Conservation (phyloP, 2,888 invertebrate genomes). For the Agrotis ipsilon region DNA sequence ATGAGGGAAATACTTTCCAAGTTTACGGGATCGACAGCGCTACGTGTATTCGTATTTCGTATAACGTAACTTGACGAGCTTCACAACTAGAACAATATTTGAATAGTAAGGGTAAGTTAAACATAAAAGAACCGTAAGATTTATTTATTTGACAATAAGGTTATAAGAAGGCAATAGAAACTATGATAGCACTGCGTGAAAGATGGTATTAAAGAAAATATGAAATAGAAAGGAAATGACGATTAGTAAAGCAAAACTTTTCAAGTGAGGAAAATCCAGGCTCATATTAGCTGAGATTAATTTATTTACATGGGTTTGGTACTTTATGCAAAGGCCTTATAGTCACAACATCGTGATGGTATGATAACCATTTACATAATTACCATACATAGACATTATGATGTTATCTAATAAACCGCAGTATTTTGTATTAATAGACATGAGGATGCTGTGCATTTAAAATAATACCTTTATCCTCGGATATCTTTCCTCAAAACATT, state of each 20-base stretch:
- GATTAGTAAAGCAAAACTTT: neutral
- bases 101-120: too few relatives aligned
- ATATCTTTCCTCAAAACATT: conserved; percentile 12
- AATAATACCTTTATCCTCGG: conserved; percentile 4
- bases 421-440: conserved; percentile 5
- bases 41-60: conserved; percentile 22
- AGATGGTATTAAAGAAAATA: too few relatives aligned
- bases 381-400: neutral
- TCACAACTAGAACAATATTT: conserved; percentile 14
- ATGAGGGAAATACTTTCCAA: conserved; percentile 53
- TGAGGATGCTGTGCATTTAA: neutral
- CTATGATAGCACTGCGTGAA: too few relatives aligned
- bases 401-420: conserved; percentile 13
- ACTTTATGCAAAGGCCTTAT: too few relatives aligned
- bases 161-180: too few relatives aligned
- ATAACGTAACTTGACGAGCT: conserved; percentile 12
- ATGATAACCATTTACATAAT: conserved; percentile 3
- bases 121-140: neutral
- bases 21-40: conserved; percentile 31
- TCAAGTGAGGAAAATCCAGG: neutral
- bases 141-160: too few relatives aligned
- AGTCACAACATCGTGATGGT: conserved; percentile 8
- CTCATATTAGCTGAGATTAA: neutral
- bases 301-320: neutral
- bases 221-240: too few relatives aligned